Base-by-base conservation (phyloP, 2,113 vertebrate genomes). In the Camarhynchus parvulus region DNA sequence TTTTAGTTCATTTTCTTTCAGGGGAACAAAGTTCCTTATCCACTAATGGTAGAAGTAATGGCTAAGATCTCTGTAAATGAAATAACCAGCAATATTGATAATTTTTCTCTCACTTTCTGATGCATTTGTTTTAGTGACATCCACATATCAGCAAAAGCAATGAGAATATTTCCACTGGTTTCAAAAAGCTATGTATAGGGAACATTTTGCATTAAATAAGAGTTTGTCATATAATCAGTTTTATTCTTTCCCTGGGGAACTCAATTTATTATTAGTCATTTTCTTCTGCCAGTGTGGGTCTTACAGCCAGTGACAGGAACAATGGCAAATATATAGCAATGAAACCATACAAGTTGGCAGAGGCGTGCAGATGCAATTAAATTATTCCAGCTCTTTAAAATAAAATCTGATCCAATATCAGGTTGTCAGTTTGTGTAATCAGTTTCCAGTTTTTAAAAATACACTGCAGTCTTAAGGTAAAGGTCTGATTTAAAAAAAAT, bases 341-440 rank as follows among this genome's bases (percentile, higher is more conserved):
- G 84, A 95, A 92, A 24, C 68, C 25, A 62, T 61, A 82, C 69
- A 79, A 96, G 92, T 86, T 95, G 89, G 87, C 82, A 96, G 56
- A 90, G 79, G 47, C 3, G 3, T 90, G 49, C 25, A 92, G 53
- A 79, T 58, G 74, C 68, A 96, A 90, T 93, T 91, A 89, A 92
- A 96, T 94, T 95, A 95, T 90, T 94, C 62, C 25, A 81, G 19
- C 24, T 86, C 35, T 91, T 96, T 93, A 89, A 92, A 94, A 79
- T 31, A 93, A 94, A 86, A 92, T 90, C 55, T 70, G 61, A 88
- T 88, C 73, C 82, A 77, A 23, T 81, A 70, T 74, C 61, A 83
- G n/a, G 52, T 59, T 96, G 75, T 77, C 87, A 95, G 78, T 63
- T 87, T 89, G 31, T 74, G 30, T 41, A 69, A 83, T 86, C 46